Conservation (phyloP, 2,797 vertebrate species). For the Coluber constrictor region DNA sequence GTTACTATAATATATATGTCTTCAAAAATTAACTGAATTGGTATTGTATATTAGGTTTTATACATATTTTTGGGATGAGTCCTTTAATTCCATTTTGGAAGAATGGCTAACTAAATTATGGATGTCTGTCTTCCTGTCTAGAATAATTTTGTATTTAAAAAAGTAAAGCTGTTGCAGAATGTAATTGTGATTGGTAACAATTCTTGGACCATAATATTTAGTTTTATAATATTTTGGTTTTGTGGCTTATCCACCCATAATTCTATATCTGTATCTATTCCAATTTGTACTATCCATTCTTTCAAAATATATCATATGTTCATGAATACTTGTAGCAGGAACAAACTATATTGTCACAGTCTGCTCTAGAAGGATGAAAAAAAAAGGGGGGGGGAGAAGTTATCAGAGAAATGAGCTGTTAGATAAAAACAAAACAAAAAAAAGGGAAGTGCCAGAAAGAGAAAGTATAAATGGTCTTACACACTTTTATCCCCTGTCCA, state of each 20-base stretch:
- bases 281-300: background rate
- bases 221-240: background rate
- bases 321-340: background rate
- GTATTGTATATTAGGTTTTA: background rate
- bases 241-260: background rate
- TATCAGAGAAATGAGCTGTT: background rate
- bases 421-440: background rate
- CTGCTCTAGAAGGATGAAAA: background rate
- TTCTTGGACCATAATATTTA: background rate
- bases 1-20: background rate
- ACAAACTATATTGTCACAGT: background rate
- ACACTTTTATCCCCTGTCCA: background rate
- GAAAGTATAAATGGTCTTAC: background rate
- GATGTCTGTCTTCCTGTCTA: background rate
- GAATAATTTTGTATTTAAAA: background rate
- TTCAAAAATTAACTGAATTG: background rate
- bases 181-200: background rate
- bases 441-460: background rate
- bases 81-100: background rate
- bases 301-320: background rate
- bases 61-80: background rate
- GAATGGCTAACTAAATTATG: background rate
- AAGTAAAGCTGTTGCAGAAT: background rate
- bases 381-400: background rate
- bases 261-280: background rate